Conservation (phyloP, 1,140 invertebrate genomes). For the Drosophila leontia region DNA sequence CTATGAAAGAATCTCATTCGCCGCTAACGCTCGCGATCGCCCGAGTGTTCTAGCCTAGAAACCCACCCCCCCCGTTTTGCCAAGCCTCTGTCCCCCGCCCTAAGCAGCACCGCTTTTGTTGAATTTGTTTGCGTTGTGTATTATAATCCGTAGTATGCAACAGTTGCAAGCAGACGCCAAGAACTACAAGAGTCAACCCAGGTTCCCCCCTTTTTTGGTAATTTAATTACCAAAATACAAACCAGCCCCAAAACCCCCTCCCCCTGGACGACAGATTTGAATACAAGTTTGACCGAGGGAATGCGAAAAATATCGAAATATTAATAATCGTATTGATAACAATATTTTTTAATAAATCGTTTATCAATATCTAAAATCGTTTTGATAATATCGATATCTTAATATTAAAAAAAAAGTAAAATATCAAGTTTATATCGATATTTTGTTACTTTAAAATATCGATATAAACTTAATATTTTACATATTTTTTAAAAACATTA, state of each 20-base stretch:
- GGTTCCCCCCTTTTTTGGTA: slow-evolving; percentile 12
- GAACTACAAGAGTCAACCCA: slow-evolving; percentile 9
- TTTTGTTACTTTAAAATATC: too few species aligned
- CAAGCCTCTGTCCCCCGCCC: slow-evolving; percentile 31
- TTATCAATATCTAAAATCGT: not conserved
- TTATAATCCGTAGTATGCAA: slow-evolving; percentile 63
- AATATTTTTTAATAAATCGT: too few species aligned
- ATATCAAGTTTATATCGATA: not conserved
- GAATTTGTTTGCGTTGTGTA: slow-evolving; percentile 64
- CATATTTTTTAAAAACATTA: too few species aligned
- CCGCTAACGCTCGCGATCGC: slow-evolving; percentile 36
- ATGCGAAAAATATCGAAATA: not conserved
- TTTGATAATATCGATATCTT: not conserved
- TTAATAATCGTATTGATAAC: too few species aligned
- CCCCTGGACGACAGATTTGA: slow-evolving; percentile 12
- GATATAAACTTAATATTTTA: not conserved
- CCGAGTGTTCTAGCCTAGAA: slow-evolving; percentile 26
- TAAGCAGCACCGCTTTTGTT: slow-evolving; percentile 60
- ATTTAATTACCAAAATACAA: not conserved
- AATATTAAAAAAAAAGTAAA: not conserved
- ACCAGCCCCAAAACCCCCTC: not conserved
- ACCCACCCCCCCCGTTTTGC: slow-evolving; percentile 18
- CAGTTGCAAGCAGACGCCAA: slow-evolving; percentile 58
- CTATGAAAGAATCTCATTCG: slow-evolving; percentile 3
- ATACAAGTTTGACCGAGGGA: not conserved